Percentiles rank a stretch among this genome's conserved stretches.
Evolutionary conservation across 2,113 vertebrate genomes (phyloP).

Genomic region (Paralichthys olivaceus): DNA sequence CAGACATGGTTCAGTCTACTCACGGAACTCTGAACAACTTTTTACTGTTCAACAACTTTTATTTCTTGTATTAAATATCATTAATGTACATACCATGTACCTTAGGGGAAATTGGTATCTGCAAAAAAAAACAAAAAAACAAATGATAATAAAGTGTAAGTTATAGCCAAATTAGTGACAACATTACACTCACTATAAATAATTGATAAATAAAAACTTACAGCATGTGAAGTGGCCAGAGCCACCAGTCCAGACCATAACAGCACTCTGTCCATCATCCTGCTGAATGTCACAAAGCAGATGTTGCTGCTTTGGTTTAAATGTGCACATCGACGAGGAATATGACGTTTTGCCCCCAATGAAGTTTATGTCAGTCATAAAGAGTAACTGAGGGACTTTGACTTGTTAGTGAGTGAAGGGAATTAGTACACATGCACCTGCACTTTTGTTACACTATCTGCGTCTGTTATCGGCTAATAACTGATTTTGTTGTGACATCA

Average conservation of each 20-base stretch:
- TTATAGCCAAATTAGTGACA: background rate
- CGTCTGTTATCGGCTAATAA: background rate
- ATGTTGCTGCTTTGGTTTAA: constrained; percentile 40
- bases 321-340: background rate
- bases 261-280: constrained; percentile 47
- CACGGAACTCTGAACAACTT: background rate
- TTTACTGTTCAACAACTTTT: background rate
- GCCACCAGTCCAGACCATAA: constrained; percentile 49
- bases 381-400: constrained; percentile 60
- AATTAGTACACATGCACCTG: background rate
- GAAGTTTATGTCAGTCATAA: constrained; percentile 48
- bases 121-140: constrained; percentile 6
- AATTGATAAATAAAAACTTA: constrained; percentile 51
- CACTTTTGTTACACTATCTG: background rate
- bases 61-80: background rate
- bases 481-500: background rate
- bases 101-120: constrained; percentile 64
- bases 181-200: background rate
- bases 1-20: constrained; percentile 1
- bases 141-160: background rate
- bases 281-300: constrained; percentile 7
- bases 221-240: constrained; percentile 50
- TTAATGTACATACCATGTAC: constrained; percentile 68
- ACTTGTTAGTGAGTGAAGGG: constrained; percentile 38
- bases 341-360: constrained; percentile 51